These are phyloP conservation scores for Dynastes tityus DNA, from an alignment of 2,888 invertebrate genomes.

Conservation along the genomic window DNA sequence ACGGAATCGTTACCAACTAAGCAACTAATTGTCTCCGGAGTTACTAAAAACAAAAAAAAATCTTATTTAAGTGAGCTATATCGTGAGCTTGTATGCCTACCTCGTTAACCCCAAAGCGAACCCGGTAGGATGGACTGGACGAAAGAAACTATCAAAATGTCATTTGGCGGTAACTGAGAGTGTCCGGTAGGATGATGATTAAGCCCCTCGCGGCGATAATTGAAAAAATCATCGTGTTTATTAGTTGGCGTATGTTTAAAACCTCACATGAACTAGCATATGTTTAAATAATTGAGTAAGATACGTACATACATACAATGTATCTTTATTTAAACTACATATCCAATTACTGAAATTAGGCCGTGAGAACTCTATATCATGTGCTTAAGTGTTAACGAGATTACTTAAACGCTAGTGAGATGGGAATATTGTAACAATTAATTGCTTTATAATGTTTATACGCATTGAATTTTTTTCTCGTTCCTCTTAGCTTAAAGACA, in stretches of 20 bases:
- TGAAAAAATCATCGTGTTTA: slow-evolving; percentile 51
- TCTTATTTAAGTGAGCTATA: slow-evolving; percentile 58
- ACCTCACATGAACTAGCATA: not conserved
- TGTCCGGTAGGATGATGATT: slow-evolving; percentile 54
- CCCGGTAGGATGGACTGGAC: slow-evolving; percentile 27
- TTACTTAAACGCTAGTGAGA: slow-evolving; percentile 11
- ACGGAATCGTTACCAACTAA: slow-evolving; percentile 53
- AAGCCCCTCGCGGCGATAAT: slow-evolving; percentile 56
- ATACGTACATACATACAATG: not conserved
- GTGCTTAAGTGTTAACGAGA: slow-evolving; percentile 24
- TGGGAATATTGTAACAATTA: slow-evolving; percentile 41
- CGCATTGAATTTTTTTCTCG: not conserved
- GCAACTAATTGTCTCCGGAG: slow-evolving; percentile 40
- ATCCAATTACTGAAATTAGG: slow-evolving; percentile 21
- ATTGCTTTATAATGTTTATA: slow-evolving; percentile 46
- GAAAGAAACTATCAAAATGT: slow-evolving; percentile 59
- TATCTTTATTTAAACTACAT: slow-evolving; percentile 40
- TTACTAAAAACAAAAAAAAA: slow-evolving; percentile 58
- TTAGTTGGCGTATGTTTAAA: slow-evolving; percentile 13
- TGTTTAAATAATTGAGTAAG: slow-evolving; percentile 24
- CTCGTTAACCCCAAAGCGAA: slow-evolving; percentile 55
- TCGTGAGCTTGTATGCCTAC: slow-evolving; percentile 53
- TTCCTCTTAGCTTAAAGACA: slow-evolving; percentile 32
- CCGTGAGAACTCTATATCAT: slow-evolving; percentile 46
- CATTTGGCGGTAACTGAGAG: slow-evolving; percentile 58